Percentiles rank a stretch among this genome's conserved stretches.
Conservation (phyloP, 1,140 invertebrate genomes). For the Dendrolimus punctatus region DNA sequence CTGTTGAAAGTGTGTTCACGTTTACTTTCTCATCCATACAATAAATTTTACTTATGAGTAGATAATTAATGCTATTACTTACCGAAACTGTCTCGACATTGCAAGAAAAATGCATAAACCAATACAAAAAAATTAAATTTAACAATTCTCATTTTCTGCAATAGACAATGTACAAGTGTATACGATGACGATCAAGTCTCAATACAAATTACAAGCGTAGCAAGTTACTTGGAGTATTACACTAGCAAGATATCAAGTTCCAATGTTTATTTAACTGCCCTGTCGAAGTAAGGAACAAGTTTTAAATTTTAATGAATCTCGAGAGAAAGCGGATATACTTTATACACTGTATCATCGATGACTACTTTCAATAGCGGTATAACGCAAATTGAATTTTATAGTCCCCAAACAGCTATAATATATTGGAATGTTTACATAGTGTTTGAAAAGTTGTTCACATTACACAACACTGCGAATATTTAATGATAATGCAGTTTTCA, state of each 20-base stretch:
- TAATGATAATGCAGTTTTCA: no score
- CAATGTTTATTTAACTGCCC: conserved; percentile 45
- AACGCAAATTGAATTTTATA: conserved; percentile 31
- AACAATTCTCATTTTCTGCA: no score
- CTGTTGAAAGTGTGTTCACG: no score
- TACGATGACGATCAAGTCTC: conserved; percentile 28
- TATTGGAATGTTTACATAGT: no score
- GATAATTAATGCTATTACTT: conserved; percentile 6
- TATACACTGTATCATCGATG: conserved; percentile 36
- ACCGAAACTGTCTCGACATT: conserved; percentile 9
- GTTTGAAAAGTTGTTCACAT: no score
- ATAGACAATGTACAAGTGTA: no score
- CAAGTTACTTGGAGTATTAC: conserved; percentile 56
- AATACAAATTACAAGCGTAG: conserved; percentile 45
- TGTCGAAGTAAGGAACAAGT: conserved; percentile 58
- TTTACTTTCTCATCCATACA: no score
- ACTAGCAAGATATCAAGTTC: conserved; percentile 42
- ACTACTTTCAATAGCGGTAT: conserved; percentile 37
- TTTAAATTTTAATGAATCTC: conserved; percentile 60
- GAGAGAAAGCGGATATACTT: conserved; percentile 50
- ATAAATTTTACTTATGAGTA: no score
- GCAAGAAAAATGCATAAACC: no score
- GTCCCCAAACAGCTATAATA: no score
- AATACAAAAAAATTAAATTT: no score
- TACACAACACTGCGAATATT: no score